A percentile compares a stretch with the other conserved stretches of the same genome.
phyloP scores from a whole-genome alignment of 2,113 vertebrate genomes.

The Pseudorasbora parva region DNA sequence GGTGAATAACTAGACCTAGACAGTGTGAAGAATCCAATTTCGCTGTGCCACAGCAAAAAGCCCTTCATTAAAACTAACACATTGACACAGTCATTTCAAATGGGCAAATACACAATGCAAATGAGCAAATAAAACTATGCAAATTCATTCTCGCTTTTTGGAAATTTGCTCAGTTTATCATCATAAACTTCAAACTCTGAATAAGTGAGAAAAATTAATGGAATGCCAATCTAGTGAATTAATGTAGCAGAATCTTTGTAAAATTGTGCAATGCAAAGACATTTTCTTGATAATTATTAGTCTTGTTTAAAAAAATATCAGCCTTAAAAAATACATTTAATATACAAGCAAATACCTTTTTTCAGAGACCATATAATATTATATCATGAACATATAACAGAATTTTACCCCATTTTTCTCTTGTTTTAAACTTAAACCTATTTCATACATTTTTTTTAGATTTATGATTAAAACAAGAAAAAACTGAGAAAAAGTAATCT shows the following conservation, averaged over 20 bases:
- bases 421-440: neutral
- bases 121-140: constrained; percentile 26
- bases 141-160: constrained; percentile 8
- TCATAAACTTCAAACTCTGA: neutral
- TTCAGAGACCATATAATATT: neutral
- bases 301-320: neutral
- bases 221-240: constrained; percentile 1
- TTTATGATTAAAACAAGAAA: neutral
- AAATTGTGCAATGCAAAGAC: neutral
- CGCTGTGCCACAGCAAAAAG: neutral
- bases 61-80: constrained; percentile 25
- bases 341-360: neutral
- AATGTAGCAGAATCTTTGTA: constrained; percentile 12
- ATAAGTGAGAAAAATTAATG: constrained; percentile 11
- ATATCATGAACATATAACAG: neutral
- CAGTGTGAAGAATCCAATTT: constrained; percentile 46
- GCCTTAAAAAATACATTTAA: neutral
- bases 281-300: neutral
- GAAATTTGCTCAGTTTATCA: constrained; percentile 12
- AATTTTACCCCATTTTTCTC: neutral
- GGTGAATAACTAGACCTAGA: constrained; percentile 33
- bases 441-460: neutral
- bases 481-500: neutral
- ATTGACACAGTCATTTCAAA: constrained; percentile 18
- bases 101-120: neutral